Conservation (phyloP, 2,797 vertebrate species). For the Morelia viridis region DNA sequence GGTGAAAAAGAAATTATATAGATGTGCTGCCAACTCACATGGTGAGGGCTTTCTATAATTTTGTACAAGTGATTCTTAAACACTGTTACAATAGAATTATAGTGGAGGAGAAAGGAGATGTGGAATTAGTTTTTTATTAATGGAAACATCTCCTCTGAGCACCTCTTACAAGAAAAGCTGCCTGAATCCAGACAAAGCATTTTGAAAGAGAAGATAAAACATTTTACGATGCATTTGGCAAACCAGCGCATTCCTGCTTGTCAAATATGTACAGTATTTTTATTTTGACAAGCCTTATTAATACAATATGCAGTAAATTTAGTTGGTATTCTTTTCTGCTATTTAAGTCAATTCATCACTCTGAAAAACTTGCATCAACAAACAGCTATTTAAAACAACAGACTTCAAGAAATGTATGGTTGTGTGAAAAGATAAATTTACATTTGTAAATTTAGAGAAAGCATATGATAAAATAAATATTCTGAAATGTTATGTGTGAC, state of each 20-base stretch:
- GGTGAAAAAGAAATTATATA: background rate
- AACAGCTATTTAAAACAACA: background rate
- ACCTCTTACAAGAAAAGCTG: background rate
- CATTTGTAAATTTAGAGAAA: too few relatives aligned
- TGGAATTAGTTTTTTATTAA: background rate
- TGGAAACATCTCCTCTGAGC: background rate
- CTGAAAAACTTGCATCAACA: background rate
- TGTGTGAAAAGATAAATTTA: too few relatives aligned
- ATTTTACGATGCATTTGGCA: constrained; percentile 43
- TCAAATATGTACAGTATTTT: constrained; percentile 23
- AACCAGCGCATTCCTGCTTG: background rate
- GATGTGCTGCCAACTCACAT: background rate
- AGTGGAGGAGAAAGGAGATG: background rate
- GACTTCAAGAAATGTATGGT: too few relatives aligned
- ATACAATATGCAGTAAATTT: constrained; percentile 23
- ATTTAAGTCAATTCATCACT: constrained; percentile 48
- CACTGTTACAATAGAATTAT: background rate
- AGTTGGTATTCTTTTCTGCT: background rate
- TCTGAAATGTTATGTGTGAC: too few relatives aligned
- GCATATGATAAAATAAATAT: too few relatives aligned
- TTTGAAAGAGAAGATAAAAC: constrained; percentile 22
- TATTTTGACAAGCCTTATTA: constrained; percentile 54
- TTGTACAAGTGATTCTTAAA: background rate
- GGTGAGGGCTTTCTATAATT: background rate
- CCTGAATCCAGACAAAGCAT: constrained; percentile 19